Base-by-base conservation (phyloP, 2,113 vertebrate species). In the Cephalopholis sonnerati region DNA sequence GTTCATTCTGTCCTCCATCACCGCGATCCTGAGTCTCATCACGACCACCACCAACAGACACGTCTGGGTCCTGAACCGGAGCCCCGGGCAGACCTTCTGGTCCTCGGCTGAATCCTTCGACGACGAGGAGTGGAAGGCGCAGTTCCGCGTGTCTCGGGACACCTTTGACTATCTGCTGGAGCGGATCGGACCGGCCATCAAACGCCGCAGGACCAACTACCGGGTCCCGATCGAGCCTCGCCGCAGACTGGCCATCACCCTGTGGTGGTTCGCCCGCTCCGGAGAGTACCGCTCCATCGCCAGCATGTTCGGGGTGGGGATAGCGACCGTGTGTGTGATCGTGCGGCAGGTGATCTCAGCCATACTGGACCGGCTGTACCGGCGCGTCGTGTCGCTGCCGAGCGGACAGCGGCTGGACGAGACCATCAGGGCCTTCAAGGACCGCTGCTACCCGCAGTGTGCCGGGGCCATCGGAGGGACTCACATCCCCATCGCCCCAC, bases 271-370 rank as follows among this genome's bases (percentile, higher is more conserved):
- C 39, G 51, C 83, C 44, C 41, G 77, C 0, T 78, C 77, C 66
- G 83, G 81, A 2, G 89, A 90, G 86, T 90, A 90, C 78, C 81
- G 89, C 18, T 57, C 55, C 77, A 84, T 90, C 67, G 74, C 89
- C 3, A 15, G 20, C 4, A 59, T 83, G 76, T 91, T 89, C 74
- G 82, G 82, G 0, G 87, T 89, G 2, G 90, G 82, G 0, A 44
- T 83, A 13, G 82, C 82, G 7, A 91, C 90, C 17, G 82, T 90
- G 71, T 85, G 81, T 0, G 57, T 68, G 20, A 86, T 78, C n/a
- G 74, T 88, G 10, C 75, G 71, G 0, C 83, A 91, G 87, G 70
- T 86, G 9, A 89, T 58, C 2, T 16, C 78, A 0, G 85, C 85
- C 46, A 84, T 85, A 1, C 65, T 79, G 50, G 65, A 75, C 58